A percentile compares a stretch with the other conserved stretches of the same genome.
These are phyloP conservation scores for Vespertilio murinus DNA, from an alignment of 2,797 vertebrate species.

Conservation along the genomic window DNA sequence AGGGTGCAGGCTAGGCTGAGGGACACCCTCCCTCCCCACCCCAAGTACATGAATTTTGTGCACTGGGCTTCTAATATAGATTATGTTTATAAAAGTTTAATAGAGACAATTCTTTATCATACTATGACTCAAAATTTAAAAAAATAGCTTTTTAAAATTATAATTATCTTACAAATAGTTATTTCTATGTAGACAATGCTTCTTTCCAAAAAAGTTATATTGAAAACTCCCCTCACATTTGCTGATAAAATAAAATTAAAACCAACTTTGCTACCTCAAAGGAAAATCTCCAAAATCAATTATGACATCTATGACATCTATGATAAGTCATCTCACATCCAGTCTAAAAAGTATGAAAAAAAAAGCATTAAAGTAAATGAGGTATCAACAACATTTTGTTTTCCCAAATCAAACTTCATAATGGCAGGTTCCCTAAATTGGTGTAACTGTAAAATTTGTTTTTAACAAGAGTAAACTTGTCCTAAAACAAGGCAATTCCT, in stretches of 20 bases:
- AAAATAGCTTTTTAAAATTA: neutral
- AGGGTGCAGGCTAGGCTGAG: too few species aligned
- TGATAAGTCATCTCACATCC: neutral
- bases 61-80: too few species aligned
- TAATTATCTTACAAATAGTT: neutral
- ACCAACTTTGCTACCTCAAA: neutral
- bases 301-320: neutral
- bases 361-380: conserved; percentile 17
- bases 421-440: neutral
- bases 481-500: neutral
- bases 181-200: neutral
- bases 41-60: too few species aligned
- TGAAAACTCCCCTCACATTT: neutral
- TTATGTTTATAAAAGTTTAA: neutral
- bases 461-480: neutral
- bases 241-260: neutral
- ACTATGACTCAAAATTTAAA: neutral
- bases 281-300: neutral
- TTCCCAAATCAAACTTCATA: conserved; percentile 45
- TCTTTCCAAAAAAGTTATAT: neutral
- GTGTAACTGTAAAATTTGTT: conserved; percentile 2
- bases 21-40: too few species aligned
- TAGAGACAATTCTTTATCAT: neutral
- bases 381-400: conserved; percentile 10
- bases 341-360: neutral